phyloP scores from a whole-genome alignment of 2,113 vertebrate genomes.

The Thomomys bottae region DNA sequence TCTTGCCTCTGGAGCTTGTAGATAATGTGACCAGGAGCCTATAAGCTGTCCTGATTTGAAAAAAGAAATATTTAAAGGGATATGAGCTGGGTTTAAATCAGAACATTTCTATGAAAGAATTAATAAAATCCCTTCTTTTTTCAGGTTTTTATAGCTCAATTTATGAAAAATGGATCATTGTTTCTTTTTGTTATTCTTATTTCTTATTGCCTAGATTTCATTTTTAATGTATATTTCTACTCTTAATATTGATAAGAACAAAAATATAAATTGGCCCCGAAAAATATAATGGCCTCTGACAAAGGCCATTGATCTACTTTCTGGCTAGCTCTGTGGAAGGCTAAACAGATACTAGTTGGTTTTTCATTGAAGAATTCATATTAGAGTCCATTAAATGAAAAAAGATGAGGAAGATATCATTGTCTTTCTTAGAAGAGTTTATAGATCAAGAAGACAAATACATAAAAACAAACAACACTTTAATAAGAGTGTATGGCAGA shows the following conservation, averaged over 20 bases:
- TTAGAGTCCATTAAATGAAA: conserved; percentile 26
- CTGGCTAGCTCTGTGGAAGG: neutral
- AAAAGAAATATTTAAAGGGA: neutral
- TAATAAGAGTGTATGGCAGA: neutral
- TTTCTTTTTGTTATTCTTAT: neutral
- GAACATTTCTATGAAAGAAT: neutral
- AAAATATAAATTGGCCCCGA: conserved; percentile 27
- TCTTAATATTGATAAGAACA: neutral
- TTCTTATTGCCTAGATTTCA: neutral
- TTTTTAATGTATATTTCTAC: neutral
- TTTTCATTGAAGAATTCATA: conserved; percentile 29
- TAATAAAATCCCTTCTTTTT: neutral
- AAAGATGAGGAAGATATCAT: conserved; percentile 18
- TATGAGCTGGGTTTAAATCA: neutral
- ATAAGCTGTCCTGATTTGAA: neutral
- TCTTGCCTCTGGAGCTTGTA: neutral
- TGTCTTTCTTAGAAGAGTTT: conserved; percentile 33
- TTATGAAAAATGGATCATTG: conserved; percentile 1
- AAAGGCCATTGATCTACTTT: neutral
- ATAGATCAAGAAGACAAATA: neutral
- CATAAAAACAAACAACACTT: neutral
- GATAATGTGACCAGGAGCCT: neutral
- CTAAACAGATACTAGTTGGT: conserved; percentile 38
- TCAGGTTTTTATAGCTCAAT: neutral
- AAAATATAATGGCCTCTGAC: conserved; percentile 11